These are phyloP conservation scores for Papilio glaucus DNA, from an alignment of 1,140 invertebrate species.

Conservation along the genomic window DNA sequence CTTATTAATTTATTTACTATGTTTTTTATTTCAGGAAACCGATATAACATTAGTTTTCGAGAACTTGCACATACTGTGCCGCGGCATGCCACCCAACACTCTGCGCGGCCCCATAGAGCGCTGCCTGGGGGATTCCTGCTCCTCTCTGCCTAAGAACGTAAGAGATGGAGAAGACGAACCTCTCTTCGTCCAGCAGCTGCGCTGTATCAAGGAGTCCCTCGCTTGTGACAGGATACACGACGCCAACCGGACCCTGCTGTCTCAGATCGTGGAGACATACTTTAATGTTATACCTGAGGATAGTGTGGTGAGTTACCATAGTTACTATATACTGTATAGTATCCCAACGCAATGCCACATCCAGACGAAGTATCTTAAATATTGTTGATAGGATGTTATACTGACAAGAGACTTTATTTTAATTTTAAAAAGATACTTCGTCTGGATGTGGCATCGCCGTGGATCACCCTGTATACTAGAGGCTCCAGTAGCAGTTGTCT, in stretches of 20 bases:
- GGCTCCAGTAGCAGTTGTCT: too few species aligned
- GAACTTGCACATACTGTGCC: conserved; percentile 64
- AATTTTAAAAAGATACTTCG: too few species aligned
- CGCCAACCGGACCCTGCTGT: conserved; percentile 82
- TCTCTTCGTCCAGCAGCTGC: conserved; percentile 60
- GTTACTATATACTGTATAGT: too few species aligned
- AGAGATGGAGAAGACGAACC: conserved; percentile 42
- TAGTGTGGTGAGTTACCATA: conserved; percentile 61
- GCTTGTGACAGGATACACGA: conserved; percentile 82
- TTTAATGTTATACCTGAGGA: conserved; percentile 78
- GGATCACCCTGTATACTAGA: too few species aligned
- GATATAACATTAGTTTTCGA: conserved; percentile 66
- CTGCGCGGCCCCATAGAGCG: conserved; percentile 58
- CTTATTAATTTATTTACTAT: too few species aligned
- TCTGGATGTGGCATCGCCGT: too few species aligned
- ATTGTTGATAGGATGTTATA: too few species aligned
- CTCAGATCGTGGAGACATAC: conserved; percentile 79
- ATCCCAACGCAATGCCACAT: too few species aligned
- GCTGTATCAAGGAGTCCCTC: conserved; percentile 63
- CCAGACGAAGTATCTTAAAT: too few species aligned
- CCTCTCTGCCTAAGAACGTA: conserved; percentile 35
- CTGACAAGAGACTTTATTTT: too few species aligned
- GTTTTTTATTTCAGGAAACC: conserved; percentile 57
- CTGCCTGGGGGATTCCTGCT: conserved; percentile 53
- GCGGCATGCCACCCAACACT: conserved; percentile 63